Percentiles rank a stretch among this genome's conserved stretches.
phyloP scores from a whole-genome alignment of 2,797 vertebrate genomes.

The Cephalopachus bancanus region DNA sequence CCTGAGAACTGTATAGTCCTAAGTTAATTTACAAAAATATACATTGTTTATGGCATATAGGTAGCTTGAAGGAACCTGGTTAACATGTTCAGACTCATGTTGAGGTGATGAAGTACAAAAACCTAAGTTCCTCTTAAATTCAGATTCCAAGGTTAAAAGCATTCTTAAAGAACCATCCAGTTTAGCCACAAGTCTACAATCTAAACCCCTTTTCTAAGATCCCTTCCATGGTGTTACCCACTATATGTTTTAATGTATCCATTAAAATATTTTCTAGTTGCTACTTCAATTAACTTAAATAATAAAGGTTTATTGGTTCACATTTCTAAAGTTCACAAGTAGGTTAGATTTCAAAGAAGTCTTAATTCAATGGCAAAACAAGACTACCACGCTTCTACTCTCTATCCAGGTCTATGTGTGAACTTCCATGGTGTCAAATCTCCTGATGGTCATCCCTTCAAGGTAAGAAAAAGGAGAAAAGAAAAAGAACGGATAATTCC shows the following conservation, averaged over 20 bases:
- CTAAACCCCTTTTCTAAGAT: neutral
- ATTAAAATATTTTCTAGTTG: neutral
- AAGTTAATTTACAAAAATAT: neutral
- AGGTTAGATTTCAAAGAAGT: neutral
- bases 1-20: neutral
- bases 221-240: neutral
- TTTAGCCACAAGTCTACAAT: neutral
- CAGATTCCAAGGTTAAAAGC: neutral
- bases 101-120: neutral
- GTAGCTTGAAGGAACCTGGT: neutral
- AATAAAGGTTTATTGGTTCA: neutral
- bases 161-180: neutral
- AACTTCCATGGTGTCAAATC: neutral
- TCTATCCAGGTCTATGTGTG: neutral
- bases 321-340: neutral
- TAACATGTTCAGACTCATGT: neutral
- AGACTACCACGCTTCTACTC: neutral
- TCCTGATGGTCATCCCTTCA: neutral
- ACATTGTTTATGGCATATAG: neutral
- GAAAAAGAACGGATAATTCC: neutral
- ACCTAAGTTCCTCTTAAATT: neutral
- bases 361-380: conserved; percentile 15
- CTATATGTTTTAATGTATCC: neutral
- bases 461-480: neutral
- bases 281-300: conserved; percentile 40